A percentile compares a stretch with the other conserved stretches of the same genome.
Evolutionary conservation across 2,797 vertebrate genomes (phyloP).

Genomic region (Microchirus variegatus): DNA sequence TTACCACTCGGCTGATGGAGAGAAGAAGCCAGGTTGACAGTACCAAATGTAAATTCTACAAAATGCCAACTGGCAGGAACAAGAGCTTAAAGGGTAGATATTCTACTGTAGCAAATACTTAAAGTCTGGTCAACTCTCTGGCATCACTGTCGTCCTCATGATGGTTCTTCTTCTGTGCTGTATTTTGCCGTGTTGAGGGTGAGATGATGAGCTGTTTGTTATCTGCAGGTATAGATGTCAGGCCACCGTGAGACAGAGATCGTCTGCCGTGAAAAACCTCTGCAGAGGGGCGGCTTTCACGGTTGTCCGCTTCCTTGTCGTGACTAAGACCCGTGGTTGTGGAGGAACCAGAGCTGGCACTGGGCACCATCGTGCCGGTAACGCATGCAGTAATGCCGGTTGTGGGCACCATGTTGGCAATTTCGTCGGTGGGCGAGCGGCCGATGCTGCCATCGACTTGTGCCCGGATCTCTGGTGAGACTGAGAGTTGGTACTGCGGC

Average conservation of each 20-base stretch:
- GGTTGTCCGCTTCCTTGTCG: slow-evolving; percentile 41
- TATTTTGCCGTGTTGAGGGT: slow-evolving; percentile 29
- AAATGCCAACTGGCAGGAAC: slow-evolving; percentile 49
- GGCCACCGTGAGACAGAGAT: slow-evolving; percentile 65
- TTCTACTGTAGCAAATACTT: slow-evolving; percentile 64
- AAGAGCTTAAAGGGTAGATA: slow-evolving; percentile 76
- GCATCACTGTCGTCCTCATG: slow-evolving; percentile 66
- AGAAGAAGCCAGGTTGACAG: slow-evolving; percentile 15
- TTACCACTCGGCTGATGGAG: slow-evolving; percentile 21
- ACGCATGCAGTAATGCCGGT: slow-evolving; percentile 36
- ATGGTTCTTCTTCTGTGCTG: slow-evolving; percentile 50
- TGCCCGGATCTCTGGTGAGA: slow-evolving; percentile 94
- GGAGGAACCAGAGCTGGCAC: slow-evolving; percentile 76
- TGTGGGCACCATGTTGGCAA: slow-evolving; percentile 88
- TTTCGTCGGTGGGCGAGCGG: slow-evolving; percentile 95
- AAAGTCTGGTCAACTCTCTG: slow-evolving; percentile 89
- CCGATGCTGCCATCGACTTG: slow-evolving; percentile 99
- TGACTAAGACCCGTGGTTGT: slow-evolving; percentile 45
- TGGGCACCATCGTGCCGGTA: slow-evolving; percentile 82
- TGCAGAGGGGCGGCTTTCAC: slow-evolving; percentile 43
- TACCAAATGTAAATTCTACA: slow-evolving; percentile 43
- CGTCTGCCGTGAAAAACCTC: slow-evolving; percentile 52
- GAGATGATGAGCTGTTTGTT: slow-evolving; percentile 51
- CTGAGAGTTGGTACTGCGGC: slow-evolving; percentile 94
- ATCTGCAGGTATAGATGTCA: slow-evolving; percentile 58